Conservation (phyloP, 2,888 invertebrate genomes). For the Athrips mouffetella region DNA sequence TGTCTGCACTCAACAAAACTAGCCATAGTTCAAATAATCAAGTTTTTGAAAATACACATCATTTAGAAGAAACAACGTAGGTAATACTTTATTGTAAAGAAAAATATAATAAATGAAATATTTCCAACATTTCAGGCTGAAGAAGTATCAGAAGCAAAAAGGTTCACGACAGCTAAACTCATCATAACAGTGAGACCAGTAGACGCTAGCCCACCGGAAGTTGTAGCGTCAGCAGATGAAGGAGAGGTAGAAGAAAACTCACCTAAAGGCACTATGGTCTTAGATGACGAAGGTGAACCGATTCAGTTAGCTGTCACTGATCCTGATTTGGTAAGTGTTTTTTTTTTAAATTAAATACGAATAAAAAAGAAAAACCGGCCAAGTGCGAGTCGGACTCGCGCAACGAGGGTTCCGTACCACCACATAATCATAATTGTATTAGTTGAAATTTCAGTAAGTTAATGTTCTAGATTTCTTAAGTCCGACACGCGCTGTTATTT, state of each 20-base stretch:
- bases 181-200: slow-evolving; percentile 90
- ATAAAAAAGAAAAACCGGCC: too few species aligned
- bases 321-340: slow-evolving; percentile 86
- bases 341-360: too few species aligned
- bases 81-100: background rate
- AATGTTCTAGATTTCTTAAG: too few species aligned
- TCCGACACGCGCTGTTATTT: too few species aligned
- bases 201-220: slow-evolving; percentile 90
- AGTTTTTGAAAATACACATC: too few species aligned
- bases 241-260: slow-evolving; percentile 92
- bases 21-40: too few species aligned
- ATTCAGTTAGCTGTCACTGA: slow-evolving; percentile 88
- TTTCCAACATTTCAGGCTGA: slow-evolving; percentile 86
- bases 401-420: too few species aligned
- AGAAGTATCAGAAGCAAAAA: slow-evolving; percentile 86
- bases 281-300: slow-evolving; percentile 81
- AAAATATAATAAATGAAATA: background rate
- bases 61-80: too few species aligned
- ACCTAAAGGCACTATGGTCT: slow-evolving; percentile 87
- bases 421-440: too few species aligned
- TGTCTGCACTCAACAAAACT: too few species aligned
- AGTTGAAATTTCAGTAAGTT: too few species aligned
- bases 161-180: slow-evolving; percentile 90
- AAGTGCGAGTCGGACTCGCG: too few species aligned
- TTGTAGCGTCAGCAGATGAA: slow-evolving; percentile 83